Evolutionary conservation across 2,888 invertebrate genomes (phyloP).

Genomic region (Drosophila pseudotakahashii): DNA sequence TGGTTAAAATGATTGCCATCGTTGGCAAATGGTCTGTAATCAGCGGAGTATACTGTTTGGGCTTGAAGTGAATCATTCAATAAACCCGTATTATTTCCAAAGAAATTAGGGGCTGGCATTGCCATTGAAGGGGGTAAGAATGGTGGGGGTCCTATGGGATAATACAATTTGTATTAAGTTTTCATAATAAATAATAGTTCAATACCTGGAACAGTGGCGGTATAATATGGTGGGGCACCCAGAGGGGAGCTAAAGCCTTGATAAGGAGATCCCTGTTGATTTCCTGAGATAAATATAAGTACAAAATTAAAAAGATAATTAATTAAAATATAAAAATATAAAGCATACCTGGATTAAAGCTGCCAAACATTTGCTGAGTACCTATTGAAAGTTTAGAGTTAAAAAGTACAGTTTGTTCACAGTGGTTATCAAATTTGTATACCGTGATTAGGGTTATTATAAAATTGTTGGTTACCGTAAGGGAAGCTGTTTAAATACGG

Average conservation of each 20-base stretch:
- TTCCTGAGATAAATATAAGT: not conserved
- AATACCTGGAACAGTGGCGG: not conserved
- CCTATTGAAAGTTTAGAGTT: not conserved
- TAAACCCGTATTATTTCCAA: conserved; percentile 8
- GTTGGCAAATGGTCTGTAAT: conserved; percentile 33
- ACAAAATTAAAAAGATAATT: not conserved
- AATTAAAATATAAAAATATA: not conserved
- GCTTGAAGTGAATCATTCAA: conserved; percentile 30
- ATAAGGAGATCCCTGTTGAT: not conserved
- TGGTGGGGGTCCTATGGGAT: not conserved
- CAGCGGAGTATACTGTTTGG: conserved; percentile 45
- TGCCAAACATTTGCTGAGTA: not conserved
- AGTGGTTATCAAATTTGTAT: too few species aligned
- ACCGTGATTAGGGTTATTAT: conserved; percentile 1
- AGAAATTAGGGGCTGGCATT: conserved; percentile 3
- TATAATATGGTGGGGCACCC: conserved; percentile 8
- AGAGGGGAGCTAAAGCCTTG: conserved; percentile 4
- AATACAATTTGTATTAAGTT: not conserved
- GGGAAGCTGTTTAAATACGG: not conserved
- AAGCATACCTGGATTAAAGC: conserved; percentile 1
- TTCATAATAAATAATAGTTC: not conserved
- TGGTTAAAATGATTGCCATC: conserved; percentile 43
- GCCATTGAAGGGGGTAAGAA: conserved; percentile 12
- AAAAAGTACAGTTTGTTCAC: too few species aligned
- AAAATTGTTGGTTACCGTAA: conserved; percentile 2